A percentile compares a stretch with the other conserved stretches of the same genome.
Conservation (phyloP, 2,113 vertebrate species). For the Oxyura jamaicensis region DNA sequence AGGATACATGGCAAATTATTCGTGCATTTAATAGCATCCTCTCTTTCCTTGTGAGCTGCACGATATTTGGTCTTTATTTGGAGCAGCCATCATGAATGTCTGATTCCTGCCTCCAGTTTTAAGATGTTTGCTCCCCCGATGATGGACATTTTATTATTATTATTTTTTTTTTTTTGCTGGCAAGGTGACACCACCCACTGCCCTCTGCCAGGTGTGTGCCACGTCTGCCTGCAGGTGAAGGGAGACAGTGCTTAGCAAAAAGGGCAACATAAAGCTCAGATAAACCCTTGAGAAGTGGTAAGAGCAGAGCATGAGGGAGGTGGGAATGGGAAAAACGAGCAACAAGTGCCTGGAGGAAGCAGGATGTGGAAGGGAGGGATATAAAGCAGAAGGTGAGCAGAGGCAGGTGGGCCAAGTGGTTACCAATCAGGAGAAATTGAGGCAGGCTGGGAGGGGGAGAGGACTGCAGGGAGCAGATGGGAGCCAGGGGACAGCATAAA, state of each 20-base stretch:
- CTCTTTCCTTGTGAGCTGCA: not conserved
- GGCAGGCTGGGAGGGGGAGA: not conserved
- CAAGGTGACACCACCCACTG: not conserved
- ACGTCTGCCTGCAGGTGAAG: not conserved
- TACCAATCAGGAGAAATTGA: not conserved
- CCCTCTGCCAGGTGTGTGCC: not conserved
- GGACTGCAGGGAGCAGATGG: slow-evolving; percentile 26
- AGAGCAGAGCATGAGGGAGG: not conserved
- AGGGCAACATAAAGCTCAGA: not conserved
- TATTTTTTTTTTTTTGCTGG: not conserved
- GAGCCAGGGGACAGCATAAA: not conserved
- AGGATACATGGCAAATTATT: not conserved
- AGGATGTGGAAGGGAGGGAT: not conserved
- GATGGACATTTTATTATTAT: not conserved
- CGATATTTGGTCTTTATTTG: not conserved
- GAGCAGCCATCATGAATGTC: rapidly evolving
- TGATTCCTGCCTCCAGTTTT: not conserved
- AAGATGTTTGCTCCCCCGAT: not conserved
- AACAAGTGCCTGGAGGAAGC: not conserved
- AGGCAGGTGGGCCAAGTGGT: not conserved
- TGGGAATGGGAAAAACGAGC: not conserved
- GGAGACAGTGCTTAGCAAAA: not conserved
- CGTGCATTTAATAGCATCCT: not conserved
- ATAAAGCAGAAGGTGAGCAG: slow-evolving; percentile 3
- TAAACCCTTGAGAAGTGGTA: not conserved